Evolutionary conservation across 2,797 vertebrate genomes (phyloP).

Genomic region (Amblyraja radiata): DNA sequence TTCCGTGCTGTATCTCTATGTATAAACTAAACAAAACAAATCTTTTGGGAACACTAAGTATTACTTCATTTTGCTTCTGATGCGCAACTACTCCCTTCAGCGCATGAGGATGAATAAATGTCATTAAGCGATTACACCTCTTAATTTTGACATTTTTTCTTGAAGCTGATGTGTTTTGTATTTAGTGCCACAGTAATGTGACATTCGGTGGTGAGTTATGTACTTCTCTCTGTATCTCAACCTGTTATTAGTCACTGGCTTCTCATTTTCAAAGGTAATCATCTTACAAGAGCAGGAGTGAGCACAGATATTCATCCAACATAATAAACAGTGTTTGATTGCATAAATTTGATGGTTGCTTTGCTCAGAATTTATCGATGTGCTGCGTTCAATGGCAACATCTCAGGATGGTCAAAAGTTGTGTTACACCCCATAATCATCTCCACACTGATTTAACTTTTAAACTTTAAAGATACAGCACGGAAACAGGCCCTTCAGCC

Average conservation of each 20-base stretch:
- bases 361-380: background rate
- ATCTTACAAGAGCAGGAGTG: background rate
- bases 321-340: background rate
- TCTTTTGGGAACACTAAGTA: background rate
- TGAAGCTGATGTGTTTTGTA: background rate
- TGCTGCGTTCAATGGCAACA: background rate
- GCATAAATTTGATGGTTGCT: background rate
- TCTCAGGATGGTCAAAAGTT: background rate
- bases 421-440: background rate
- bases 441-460: background rate
- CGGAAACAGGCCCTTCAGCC: too few species aligned
- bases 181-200: background rate
- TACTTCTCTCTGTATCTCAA: background rate
- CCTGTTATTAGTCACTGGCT: background rate
- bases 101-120: constrained; percentile 7
- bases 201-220: background rate
- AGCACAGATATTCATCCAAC: background rate
- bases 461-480: background rate
- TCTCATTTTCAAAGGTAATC: constrained; percentile 23
- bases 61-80: background rate
- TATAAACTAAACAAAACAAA: background rate
- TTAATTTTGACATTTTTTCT: constrained; percentile 22
- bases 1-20: background rate
- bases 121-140: background rate
- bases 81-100: background rate